phyloP scores from a whole-genome alignment of 2,113 vertebrate genomes.

The Nycticebus coucang region DNA sequence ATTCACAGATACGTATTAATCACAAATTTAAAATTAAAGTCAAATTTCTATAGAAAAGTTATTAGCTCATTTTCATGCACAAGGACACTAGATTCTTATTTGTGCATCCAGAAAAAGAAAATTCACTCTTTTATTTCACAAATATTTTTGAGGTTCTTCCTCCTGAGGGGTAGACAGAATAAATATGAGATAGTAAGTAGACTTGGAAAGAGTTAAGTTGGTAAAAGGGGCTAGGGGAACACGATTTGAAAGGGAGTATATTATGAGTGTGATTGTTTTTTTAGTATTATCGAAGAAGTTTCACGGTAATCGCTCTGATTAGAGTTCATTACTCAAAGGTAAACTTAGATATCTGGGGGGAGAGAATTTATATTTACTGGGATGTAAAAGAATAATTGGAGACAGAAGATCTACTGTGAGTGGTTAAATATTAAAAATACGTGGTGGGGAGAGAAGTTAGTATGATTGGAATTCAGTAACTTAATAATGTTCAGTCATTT shows the following conservation, averaged over 20 bases:
- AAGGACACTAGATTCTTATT: neutral
- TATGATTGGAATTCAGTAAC: neutral
- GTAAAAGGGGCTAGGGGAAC: neutral
- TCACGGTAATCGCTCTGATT: neutral
- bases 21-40: slow-evolving; percentile 43
- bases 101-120: neutral
- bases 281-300: neutral
- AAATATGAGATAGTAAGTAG: neutral
- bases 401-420: neutral
- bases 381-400: neutral
- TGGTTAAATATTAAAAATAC: neutral
- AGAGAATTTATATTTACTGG: neutral
- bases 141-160: neutral
- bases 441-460: neutral
- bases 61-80: neutral
- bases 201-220: neutral
- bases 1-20: neutral
- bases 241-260: neutral
- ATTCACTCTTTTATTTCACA: neutral
- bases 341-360: neutral
- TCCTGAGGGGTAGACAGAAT: neutral
- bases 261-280: neutral
- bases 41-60: neutral
- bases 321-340: neutral
- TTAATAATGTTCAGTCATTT: slow-evolving; percentile 23